These are phyloP conservation scores for Pipistrellus pygmaeus DNA, from an alignment of 2,797 vertebrate genomes.

Conservation along the genomic window DNA sequence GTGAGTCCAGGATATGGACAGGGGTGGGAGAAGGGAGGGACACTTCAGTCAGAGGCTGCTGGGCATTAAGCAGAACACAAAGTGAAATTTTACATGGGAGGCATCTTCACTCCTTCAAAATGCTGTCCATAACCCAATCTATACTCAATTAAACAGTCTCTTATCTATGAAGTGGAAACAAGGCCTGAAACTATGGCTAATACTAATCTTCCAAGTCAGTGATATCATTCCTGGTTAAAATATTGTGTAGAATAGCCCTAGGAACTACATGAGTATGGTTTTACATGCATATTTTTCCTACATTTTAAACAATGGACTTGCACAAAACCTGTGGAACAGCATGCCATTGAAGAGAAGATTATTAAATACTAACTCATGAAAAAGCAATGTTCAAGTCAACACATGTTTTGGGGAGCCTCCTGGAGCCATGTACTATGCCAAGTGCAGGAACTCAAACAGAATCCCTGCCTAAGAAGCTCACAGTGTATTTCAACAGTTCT, in stretches of 20 bases:
- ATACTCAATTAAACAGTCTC: neutral
- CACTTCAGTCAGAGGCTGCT: neutral
- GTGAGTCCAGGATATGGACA: neutral
- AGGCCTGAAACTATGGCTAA: neutral
- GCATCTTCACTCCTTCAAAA: neutral
- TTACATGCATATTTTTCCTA: neutral
- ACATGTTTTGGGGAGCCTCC: neutral
- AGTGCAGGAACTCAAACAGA: neutral
- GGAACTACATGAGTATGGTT: neutral
- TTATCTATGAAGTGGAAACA: neutral
- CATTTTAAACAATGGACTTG: neutral
- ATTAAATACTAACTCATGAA: neutral
- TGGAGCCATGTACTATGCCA: fast-evolving
- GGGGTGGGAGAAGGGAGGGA: too few relatives aligned
- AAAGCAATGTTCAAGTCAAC: neutral
- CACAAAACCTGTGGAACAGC: neutral
- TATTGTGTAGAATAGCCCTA: neutral
- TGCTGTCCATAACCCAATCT: neutral
- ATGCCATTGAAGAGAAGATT: neutral
- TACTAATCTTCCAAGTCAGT: neutral
- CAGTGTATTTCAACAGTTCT: neutral
- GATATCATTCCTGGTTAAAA: neutral
- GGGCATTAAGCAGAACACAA: neutral
- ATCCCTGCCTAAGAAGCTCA: neutral
- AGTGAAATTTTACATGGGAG: neutral